Conservation (phyloP, 2,888 invertebrate genomes). For the Drosophila phalerata region DNA sequence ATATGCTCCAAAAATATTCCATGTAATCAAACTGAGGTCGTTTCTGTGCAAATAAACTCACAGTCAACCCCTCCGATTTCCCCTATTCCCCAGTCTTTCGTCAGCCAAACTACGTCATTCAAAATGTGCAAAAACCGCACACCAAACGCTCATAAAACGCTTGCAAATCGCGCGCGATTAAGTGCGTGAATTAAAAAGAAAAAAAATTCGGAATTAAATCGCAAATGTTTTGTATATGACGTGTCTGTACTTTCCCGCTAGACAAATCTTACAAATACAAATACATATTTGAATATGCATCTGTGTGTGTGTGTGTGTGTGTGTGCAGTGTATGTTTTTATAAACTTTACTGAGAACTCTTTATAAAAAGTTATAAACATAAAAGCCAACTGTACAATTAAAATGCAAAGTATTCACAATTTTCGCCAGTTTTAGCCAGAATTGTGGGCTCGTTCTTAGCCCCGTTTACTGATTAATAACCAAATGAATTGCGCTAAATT, state of each 20-base stretch:
- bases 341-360: slow-evolving; percentile 65
- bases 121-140: slow-evolving; percentile 37
- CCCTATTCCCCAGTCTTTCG: not conserved
- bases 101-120: slow-evolving; percentile 56
- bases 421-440: slow-evolving; percentile 29
- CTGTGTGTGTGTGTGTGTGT: not conserved
- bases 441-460: slow-evolving; percentile 37
- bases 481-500: slow-evolving; percentile 10
- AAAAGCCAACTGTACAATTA: slow-evolving; percentile 52
- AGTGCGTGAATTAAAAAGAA: not conserved
- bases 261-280: slow-evolving; percentile 34
- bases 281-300: slow-evolving; percentile 10
- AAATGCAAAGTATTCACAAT: slow-evolving; percentile 56
- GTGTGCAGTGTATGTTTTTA: slow-evolving; percentile 42
- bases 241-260: slow-evolving; percentile 50
- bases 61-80: not conserved
- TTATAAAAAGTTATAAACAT: slow-evolving; percentile 23
- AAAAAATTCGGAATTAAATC: slow-evolving; percentile 1
- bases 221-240: slow-evolving; percentile 46
- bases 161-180: slow-evolving; percentile 42
- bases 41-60: slow-evolving; percentile 47
- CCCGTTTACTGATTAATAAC: slow-evolving; percentile 24
- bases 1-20: slow-evolving; percentile 54
- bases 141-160: slow-evolving; percentile 39
- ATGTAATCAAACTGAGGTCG: slow-evolving; percentile 48